Evolutionary conservation across 2,797 vertebrate species (phyloP).

Genomic region (Sphaeramia orbicularis): DNA sequence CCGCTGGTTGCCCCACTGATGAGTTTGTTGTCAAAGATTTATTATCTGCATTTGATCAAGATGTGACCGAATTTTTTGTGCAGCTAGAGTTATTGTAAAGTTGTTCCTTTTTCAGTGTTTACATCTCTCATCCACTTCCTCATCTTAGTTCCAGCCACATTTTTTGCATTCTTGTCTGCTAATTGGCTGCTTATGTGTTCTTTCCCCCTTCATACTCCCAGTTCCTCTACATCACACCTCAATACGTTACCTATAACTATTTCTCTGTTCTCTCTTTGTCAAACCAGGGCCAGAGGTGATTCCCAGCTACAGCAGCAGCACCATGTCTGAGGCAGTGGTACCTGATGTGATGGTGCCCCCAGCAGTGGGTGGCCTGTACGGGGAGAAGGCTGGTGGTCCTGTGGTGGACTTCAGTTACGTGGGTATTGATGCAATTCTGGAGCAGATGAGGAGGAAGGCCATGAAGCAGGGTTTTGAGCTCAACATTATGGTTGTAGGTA

Average conservation of each 20-base stretch:
- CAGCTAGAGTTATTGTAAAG: too few species aligned
- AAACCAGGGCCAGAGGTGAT: slow-evolving; percentile 80
- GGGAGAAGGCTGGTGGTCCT: slow-evolving; percentile 79
- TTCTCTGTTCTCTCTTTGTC: not conserved
- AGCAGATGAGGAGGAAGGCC: slow-evolving; percentile 98
- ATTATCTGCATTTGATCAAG: too few species aligned
- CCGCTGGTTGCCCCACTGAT: not conserved
- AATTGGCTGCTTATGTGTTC: not conserved
- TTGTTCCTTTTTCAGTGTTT: not conserved
- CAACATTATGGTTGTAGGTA: slow-evolving; percentile 99
- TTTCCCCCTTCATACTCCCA: not conserved
- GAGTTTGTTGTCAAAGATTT: too few species aligned
- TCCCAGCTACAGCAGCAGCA: slow-evolving; percentile 80
- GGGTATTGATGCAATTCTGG: slow-evolving; percentile 97
- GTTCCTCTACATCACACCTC: slow-evolving; percentile 1
- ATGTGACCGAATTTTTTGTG: too few species aligned
- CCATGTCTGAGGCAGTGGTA: slow-evolving; percentile 89
- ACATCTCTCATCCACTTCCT: slow-evolving; percentile 3
- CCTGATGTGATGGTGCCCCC: slow-evolving; percentile 77
- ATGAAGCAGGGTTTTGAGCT: slow-evolving; percentile 99
- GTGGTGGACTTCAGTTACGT: slow-evolving; percentile 93
- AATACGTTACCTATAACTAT: not conserved
- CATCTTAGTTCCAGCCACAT: not conserved
- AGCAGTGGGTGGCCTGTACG: slow-evolving; percentile 75
- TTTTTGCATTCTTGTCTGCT: slow-evolving; percentile 2